Base-by-base conservation (phyloP, 2,113 vertebrate genomes). In the Chaetops frenatus region DNA sequence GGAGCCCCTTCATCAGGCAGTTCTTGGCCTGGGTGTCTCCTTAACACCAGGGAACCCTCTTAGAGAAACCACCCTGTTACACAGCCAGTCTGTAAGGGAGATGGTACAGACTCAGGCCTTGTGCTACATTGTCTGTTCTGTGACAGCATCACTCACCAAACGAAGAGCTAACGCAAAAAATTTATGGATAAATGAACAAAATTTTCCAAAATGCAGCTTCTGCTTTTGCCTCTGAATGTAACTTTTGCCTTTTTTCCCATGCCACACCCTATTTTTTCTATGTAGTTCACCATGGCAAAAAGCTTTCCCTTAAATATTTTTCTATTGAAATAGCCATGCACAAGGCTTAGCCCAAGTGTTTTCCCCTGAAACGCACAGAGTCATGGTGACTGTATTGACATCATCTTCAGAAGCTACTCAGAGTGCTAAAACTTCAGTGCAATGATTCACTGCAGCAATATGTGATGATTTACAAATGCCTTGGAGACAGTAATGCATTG, bases 271-370 rank as follows among this genome's bases (percentile, higher is more conserved):
- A 29, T 17, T 35, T 92, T 91, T 90, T 74, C 57, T 28, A 3
- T 18, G 31, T 54, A 13, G 38, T 60, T 96, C 78, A 71, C 72
- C 38, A 54, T 47, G 64, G 91, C 62, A 94, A 90, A 90, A 33
- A 44, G 51, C 60, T 92, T 94, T 33, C 48, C 38, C 42, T 88
- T 88, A 83, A 94, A 83, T 95, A 94, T 83, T 95, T 97, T 88
- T 90, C 60, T 74, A 8, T 54, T 83, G 71, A 92, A 93, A 81
- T 50, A 92, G 56, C 58, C 77, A 36, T 0, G 1, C n/a, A 40
- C 66, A 73, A 61, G 6, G 9, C 38, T 92, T 76, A 80, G 24
- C 12, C 54, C 56, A 66, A 94, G 65, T 85, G 62, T 89, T 95
- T 96, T 91, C 89, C 86, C 65, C 19, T 69, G 81, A 89, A 95